Conservation (phyloP, 1,140 invertebrate species). For the Brachionus calyciflorus region DNA sequence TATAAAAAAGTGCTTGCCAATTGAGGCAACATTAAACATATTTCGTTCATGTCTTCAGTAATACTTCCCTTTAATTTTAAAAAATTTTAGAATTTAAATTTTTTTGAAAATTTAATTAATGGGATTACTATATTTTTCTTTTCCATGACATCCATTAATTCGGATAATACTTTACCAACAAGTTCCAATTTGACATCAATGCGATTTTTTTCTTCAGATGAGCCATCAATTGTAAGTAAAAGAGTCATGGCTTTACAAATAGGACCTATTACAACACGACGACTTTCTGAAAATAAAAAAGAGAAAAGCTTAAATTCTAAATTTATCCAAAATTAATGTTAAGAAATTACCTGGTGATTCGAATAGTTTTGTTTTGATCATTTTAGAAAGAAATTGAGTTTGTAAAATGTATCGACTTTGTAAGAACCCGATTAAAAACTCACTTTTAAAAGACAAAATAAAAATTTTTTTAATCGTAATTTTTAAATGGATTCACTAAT, state of each 20-base stretch:
- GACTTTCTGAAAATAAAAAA: not conserved
- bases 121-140: conserved; percentile 19
- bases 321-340: not conserved
- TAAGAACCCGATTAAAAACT: conserved; percentile 20
- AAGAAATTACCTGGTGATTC: not conserved
- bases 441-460: no score
- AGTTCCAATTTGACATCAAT: not conserved
- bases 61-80: not conserved
- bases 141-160: conserved; percentile 30
- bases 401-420: not conserved
- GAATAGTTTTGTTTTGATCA: conserved; percentile 12
- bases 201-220: not conserved
- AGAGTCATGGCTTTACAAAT: not conserved
- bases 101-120: not conserved
- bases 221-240: not conserved
- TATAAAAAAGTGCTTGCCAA: conserved; percentile 14
- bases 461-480: no score
- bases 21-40: not conserved
- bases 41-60: not conserved
- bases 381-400: conserved; percentile 19
- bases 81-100: no score
- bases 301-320: not conserved
- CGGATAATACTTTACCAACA: conserved; percentile 12
- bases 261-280: not conserved
- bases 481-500: no score